phyloP scores from a whole-genome alignment of 1,140 invertebrate genomes.

The Nasonia giraulti region DNA sequence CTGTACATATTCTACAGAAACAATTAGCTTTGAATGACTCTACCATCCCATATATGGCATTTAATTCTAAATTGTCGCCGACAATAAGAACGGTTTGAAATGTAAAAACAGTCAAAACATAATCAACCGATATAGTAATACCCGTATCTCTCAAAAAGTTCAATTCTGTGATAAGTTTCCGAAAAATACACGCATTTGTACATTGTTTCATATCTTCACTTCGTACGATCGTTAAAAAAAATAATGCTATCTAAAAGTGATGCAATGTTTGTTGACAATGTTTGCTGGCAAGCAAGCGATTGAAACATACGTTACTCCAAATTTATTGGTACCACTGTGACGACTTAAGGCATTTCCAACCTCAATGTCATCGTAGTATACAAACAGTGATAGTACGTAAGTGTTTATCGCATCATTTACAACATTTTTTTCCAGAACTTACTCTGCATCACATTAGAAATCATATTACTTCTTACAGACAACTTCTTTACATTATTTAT shows the following conservation, averaged over 20 bases:
- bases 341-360: constrained; percentile 39
- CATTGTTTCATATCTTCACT: constrained; percentile 37
- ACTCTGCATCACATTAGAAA: constrained; percentile 40
- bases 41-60: too few relatives aligned
- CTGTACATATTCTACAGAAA: too few relatives aligned
- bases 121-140: constrained; percentile 14
- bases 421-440: constrained; percentile 24
- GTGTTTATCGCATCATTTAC: neutral
- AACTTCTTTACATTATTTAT: constrained; percentile 38
- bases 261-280: too few relatives aligned
- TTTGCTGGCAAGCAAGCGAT: constrained; percentile 45
- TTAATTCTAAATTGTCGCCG: too few relatives aligned
- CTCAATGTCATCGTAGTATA: constrained; percentile 46
- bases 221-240: constrained; percentile 41
- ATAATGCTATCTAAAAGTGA: constrained; percentile 32
- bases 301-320: constrained; percentile 39
- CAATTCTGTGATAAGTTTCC: constrained; percentile 45
- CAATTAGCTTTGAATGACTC: too few relatives aligned
- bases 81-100: too few relatives aligned
- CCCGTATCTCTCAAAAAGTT: constrained; percentile 38
- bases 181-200: constrained; percentile 34
- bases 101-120: too few relatives aligned
- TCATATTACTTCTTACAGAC: constrained; percentile 4
- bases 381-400: constrained; percentile 31
- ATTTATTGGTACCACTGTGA: constrained; percentile 46